A percentile compares a stretch with the other conserved stretches of the same genome.
Conservation (phyloP, 2,888 invertebrate genomes). For the Slavum lentiscoides region DNA sequence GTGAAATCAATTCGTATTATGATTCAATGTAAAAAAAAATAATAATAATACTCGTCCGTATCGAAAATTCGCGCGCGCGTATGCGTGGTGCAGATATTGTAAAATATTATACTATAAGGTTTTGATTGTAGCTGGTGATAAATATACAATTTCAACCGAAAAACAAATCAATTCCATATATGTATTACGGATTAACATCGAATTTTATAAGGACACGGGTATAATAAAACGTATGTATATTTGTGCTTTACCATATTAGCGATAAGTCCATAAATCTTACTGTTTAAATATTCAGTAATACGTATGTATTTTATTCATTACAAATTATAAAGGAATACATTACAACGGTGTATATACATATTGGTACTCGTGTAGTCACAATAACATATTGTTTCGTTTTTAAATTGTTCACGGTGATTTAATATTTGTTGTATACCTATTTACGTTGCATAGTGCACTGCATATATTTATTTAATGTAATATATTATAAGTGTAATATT, state of each 20-base stretch:
- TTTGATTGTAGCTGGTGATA: no score
- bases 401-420: conserved; percentile 23
- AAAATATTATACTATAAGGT: no score
- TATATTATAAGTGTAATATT: conserved; percentile 6
- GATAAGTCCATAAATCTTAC: background rate
- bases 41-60: no score
- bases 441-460: background rate
- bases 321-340: background rate
- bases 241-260: background rate
- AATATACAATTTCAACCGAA: no score
- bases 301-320: conserved; percentile 4
- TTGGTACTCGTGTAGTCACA: no score
- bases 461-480: background rate
- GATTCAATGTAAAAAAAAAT: no score
- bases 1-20: no score
- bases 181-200: background rate
- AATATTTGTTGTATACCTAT: conserved; percentile 22
- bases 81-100: no score
- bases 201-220: background rate
- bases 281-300: background rate
- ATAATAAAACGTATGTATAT: background rate
- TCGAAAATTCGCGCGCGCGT: no score
- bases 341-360: background rate
- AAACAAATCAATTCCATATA: no score
- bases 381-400: background rate